Percentiles rank a stretch among this genome's conserved stretches.
phyloP scores from a whole-genome alignment of 2,113 vertebrate genomes.

The Murina feae region DNA sequence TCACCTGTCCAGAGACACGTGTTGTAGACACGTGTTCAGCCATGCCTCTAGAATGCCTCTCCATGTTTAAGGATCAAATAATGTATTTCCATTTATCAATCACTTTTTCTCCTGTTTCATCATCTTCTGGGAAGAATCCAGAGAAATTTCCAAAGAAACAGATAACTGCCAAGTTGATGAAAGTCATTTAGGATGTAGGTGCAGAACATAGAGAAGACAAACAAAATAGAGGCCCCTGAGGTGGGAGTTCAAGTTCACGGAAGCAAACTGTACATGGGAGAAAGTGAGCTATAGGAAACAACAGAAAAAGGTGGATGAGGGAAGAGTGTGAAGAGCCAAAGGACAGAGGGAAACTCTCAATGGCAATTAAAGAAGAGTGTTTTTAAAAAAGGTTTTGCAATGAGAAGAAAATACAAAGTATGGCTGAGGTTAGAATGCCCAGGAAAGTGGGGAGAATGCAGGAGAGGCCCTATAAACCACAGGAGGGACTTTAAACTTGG shows the following conservation, averaged over 20 bases:
- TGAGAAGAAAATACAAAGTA: not conserved
- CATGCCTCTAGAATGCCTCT: not conserved
- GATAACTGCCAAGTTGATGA: not conserved
- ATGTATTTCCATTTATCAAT: not conserved
- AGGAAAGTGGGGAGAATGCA: not conserved
- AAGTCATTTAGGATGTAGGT: not conserved
- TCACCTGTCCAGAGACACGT: not conserved
- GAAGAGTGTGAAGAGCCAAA: not conserved
- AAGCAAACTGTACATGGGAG: not conserved
- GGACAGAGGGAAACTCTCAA: not conserved
- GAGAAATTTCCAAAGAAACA: constrained; percentile 14
- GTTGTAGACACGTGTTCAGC: not conserved
- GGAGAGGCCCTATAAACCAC: not conserved
- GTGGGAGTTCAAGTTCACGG: not conserved
- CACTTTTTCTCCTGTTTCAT: not conserved
- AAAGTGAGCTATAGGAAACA: not conserved
- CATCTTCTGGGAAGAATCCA: not conserved
- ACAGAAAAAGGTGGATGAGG: not conserved
- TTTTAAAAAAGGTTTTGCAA: not conserved
- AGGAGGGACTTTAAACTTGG: not conserved
- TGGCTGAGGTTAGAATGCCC: not conserved
- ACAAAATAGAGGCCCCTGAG: not conserved
- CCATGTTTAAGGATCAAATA: not conserved
- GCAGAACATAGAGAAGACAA: not conserved
- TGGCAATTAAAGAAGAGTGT: not conserved